Conservation (phyloP, 2,113 vertebrate genomes). For the Saguinus midas region DNA sequence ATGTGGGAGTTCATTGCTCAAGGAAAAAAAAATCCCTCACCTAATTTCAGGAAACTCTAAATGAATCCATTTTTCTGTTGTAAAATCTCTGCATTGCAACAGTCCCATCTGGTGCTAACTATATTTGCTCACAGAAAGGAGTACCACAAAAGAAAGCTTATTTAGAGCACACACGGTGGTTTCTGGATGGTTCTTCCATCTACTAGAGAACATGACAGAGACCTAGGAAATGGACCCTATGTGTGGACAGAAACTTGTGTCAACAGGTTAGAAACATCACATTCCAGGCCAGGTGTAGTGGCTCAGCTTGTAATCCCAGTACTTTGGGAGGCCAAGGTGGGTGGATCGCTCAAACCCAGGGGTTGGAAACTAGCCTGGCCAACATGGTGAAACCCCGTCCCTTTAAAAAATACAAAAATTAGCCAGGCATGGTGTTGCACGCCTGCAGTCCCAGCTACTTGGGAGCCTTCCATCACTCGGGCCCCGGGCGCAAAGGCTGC, state of each 20-base stretch:
- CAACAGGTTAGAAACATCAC: not conserved
- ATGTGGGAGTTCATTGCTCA: not conserved
- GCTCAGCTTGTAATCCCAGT: no score
- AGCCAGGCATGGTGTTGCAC: no score
- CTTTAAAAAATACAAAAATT: no score
- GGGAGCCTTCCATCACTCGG: no score
- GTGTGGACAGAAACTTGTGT: not conserved
- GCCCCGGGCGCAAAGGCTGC: no score
- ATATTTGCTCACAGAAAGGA: not conserved
- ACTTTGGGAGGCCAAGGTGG: no score
- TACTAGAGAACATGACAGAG: not conserved
- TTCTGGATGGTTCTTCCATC: not conserved
- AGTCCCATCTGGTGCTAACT: conserved; percentile 28
- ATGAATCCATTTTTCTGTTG: conserved; percentile 1
- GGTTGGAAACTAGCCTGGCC: no score
- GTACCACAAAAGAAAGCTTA: conserved; percentile 8
- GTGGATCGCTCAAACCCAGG: no score
- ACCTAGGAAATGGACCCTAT: not conserved
- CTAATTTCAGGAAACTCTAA: conserved; percentile 51
- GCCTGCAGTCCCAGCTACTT: no score
- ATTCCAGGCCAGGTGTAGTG: not conserved
- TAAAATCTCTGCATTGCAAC: not conserved
- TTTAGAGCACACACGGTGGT: not conserved
- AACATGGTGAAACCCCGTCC: no score
- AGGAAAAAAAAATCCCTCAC: not conserved